Evolutionary conservation across 2,888 invertebrate genomes (phyloP), one percentile per base, ranked within the genome.

Genomic region (Scaptomyza tumidula): DNA sequence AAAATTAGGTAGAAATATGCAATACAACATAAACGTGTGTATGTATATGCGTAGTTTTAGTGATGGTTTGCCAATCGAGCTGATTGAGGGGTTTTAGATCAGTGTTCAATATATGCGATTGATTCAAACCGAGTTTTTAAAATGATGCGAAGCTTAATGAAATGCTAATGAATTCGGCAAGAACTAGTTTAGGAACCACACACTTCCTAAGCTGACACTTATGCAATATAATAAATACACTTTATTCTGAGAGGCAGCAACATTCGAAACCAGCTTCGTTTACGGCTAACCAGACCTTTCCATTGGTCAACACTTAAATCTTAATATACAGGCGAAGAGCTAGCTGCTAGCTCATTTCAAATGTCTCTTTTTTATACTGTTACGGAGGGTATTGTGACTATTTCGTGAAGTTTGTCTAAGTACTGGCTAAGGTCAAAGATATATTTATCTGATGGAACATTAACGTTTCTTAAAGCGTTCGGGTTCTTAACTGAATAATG

Each of bases 171-270:
- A 43, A 71, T 76, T 55, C 71, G 52, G 31, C 27, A 16, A 69
- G 75, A 82, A 86, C 81, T 86, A 83, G 81, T 86, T 82, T 78
- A 59, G 48, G 61, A 44, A 35, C 46, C 66, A 60, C 61, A 49
- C 49, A 74, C 74, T 74, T 82, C 74, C 76, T 64, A 78, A 75
- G 72, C 65, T 35, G 56, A 14, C 55, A 57, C 52, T 70, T 76
- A 84, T 78, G 70, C 64, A 72, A 65, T 14, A 65, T 71, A 62
- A 84, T 75, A 84, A 76, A 81, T 84, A 72, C 53, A 46, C 41
- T 71, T 75, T 75, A 66, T 75, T 71, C 58, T 49, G 60, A 43
- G 24, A 37, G 24, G 35, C 39, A 44, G 6, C 19, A 61, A 48
- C 44, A 56, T 75, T 52, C 46, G 60, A 13, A 64, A 74, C 54